Percentiles rank a stretch among this genome's conserved stretches.
Conservation (phyloP, 2,797 vertebrate species). For the Sebastes taczanowskii region DNA sequence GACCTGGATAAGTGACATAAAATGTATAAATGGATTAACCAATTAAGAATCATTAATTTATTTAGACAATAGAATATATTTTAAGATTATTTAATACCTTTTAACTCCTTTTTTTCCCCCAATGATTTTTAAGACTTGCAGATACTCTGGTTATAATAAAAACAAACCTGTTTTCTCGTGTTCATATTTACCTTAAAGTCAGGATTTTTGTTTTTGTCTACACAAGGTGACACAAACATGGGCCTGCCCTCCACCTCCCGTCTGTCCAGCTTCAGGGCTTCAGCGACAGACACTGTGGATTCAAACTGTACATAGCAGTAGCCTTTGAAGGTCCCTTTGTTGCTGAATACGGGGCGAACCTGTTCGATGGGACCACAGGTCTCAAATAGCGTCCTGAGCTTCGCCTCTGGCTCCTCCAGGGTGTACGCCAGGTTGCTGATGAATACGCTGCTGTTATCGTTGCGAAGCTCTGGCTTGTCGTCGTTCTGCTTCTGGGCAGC, state of each 20-base stretch:
- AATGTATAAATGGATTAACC: neutral
- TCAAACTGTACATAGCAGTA: conserved; percentile 94
- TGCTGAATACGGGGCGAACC: conserved; percentile 86
- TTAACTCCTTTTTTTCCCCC: too few relatives aligned
- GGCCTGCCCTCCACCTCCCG: conserved; percentile 89
- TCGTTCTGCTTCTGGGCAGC: conserved; percentile 71
- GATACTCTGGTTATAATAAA: neutral
- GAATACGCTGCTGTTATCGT: conserved; percentile 90
- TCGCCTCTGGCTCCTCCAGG: conserved; percentile 87
- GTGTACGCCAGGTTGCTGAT: conserved; percentile 94
- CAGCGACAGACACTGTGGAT: conserved; percentile 78
- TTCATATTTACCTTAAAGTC: conserved; percentile 90
- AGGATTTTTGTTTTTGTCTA: conserved; percentile 96
- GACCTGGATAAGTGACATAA: neutral
- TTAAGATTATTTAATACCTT: neutral
- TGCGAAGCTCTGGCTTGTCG: conserved; percentile 83
- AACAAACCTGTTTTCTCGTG: neutral
- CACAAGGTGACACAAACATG: conserved; percentile 96
- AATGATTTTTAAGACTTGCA: neutral
- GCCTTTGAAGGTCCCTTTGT: conserved; percentile 90
- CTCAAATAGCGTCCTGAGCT: conserved; percentile 86
- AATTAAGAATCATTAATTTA: neutral
- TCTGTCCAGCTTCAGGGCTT: conserved; percentile 90
- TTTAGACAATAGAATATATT: neutral
- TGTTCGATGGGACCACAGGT: conserved; percentile 87